Evolutionary conservation across 2,888 invertebrate species (phyloP).

Genomic region (Peribatodes rhomboidaria): DNA sequence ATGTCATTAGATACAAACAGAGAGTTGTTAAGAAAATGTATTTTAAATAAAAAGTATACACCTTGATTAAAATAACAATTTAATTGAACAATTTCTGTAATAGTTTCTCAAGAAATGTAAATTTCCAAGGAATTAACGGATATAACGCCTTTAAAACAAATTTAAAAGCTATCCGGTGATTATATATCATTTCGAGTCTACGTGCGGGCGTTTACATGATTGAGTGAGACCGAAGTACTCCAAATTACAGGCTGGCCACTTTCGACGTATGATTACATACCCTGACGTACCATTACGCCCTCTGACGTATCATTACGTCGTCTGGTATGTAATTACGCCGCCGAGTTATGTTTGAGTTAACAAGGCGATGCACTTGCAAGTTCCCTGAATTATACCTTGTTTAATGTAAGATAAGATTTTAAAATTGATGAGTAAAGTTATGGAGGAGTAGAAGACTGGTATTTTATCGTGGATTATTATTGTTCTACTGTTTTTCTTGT

Average conservation of each 20-base stretch:
- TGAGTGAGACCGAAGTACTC: conserved; percentile 64
- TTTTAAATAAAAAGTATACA: no score
- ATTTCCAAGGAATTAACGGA: conserved; percentile 19
- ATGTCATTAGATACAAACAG: no score
- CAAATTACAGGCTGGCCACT: conserved; percentile 59
- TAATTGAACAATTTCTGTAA: no score
- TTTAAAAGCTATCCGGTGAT: conserved; percentile 32
- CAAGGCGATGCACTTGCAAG: conserved; percentile 46
- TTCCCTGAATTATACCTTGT: conserved; percentile 42
- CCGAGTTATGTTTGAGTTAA: conserved; percentile 46
- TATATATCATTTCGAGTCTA: conserved; percentile 27
- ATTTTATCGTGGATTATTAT: background rate
- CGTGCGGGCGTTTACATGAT: conserved; percentile 60
- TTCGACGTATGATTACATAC: conserved; percentile 40
- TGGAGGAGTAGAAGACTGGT: conserved; percentile 2
- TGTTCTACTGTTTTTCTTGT: background rate
- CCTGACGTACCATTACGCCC: conserved; percentile 41
- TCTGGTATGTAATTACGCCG: conserved; percentile 40
- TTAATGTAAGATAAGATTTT: conserved; percentile 34
- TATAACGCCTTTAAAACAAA: conserved; percentile 31
- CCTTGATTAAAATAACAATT: no score
- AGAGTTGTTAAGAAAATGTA: no score
- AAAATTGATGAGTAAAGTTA: conserved; percentile 30
- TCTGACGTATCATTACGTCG: conserved; percentile 45
- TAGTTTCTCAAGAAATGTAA: background rate